Base-by-base conservation (phyloP, 2,113 vertebrate genomes). In the Apodemus speciosus region DNA sequence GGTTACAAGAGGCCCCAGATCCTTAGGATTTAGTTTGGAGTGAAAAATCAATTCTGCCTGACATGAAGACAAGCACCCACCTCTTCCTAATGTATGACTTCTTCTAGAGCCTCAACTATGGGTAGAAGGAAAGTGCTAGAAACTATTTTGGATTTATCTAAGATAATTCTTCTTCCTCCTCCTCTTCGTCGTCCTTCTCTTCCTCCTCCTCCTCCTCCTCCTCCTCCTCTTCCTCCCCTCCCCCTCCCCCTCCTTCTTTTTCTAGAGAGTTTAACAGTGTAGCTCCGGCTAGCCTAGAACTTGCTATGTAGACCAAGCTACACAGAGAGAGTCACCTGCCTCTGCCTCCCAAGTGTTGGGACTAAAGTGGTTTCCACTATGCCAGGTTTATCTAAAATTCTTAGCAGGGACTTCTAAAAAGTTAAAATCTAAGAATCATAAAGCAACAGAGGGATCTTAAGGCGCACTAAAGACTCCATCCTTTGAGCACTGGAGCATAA, bases 161-260 rank as follows among this genome's bases (percentile, higher is more conserved):
- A 86, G 75, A 64, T 20, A 30, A 30, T 66, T 32, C 13, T 23
- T 27, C 9, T 4, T 35, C 13, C 30, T 35, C 5, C 64, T 35
- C 5, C 30, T 15, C 5, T 21, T 21, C 18, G 3, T 58, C 4
- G 18, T 58, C 9, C 2, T 27, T 15, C 2, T 60, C 60, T 25
- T 62, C 60, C 9, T 62, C 23, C 64, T 35, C 66, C 5, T 35
- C 66, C 6, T 38, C 18, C 35, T 38, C 51, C 51, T 11, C 10
- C 18, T 40, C 11, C 8, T 2, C 4, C 6, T 21, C n/a, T 18
- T n/a, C 3, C 3, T 38, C n/a, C 5, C 5, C 6, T 35, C 6
- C 66, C 16, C 32, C 32, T 3, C 8, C 6, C 23, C 32, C 18
- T 20, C 4, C 51, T 40, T 3, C 21, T 46, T 72, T 14, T 75